Base-by-base conservation (phyloP, 2,797 vertebrate genomes). In the Schizothorax lantsangensis region DNA sequence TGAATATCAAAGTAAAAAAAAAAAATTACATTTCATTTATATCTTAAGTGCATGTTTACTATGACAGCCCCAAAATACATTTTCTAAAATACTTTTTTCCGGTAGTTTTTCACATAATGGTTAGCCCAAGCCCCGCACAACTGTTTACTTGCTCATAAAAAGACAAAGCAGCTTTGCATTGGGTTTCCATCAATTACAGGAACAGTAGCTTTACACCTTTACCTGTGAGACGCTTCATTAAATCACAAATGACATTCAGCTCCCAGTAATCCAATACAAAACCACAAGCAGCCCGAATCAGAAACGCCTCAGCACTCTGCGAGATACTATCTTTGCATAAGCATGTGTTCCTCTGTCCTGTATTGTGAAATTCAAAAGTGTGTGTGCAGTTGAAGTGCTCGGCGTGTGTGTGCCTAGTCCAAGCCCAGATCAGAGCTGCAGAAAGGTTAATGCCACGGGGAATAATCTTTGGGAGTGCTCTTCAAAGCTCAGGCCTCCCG, bases 391-490 rank as follows among this genome's bases (percentile, higher is more conserved):
- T 89, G 81, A 91, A 89, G 89, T 79, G 38, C 83, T 69, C 84
- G 72, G 89, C 72, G n/a, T 26, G 91, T 77, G 90, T 86, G 83
- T 91, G 87, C 79, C 90, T 85, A 88, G 89, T 91, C 91, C 93
- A 91, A 90, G 91, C 92, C 69, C 73, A 91, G 92, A 95, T 94
- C 94, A 94, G 92, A 95, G 93, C 89, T 89, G 89, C 86, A 89
- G 92, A 96, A 96, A 96, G 95, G 95, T 96, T 95, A 95, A 92
- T 81, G 93, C 93, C 89, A 91, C 94, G 93, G 94, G 92, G 94
- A 93, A 88, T 91, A 93, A 93, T 95, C 94, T 95, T 94, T 93
- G 92, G 90, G 93, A 92, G 91, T 88, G 84, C 91, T 91, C 92
- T 95, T 95, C 95, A 96, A 96, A 95, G 92, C 88, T 33, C 26